phyloP scores from a whole-genome alignment of 2,888 invertebrate species.

The Lithosia quadra region DNA sequence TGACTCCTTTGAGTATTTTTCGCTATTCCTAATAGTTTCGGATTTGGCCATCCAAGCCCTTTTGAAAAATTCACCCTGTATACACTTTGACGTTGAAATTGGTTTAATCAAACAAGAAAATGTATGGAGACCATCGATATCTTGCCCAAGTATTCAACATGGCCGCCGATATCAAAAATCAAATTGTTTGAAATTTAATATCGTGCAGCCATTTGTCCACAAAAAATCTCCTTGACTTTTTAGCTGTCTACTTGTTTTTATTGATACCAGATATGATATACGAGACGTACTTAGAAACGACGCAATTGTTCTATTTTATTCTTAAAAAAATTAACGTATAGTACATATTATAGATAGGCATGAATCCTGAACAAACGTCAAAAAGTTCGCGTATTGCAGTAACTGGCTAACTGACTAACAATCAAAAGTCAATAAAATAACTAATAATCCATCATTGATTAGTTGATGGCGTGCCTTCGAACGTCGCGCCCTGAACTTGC shows the following conservation, averaged over 20 bases:
- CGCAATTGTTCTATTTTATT: background rate
- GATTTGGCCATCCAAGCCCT: no score
- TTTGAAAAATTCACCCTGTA: no score
- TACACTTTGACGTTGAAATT: background rate
- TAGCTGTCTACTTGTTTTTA: background rate
- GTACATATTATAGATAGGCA: no score
- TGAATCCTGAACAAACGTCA: no score
- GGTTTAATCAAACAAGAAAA: background rate
- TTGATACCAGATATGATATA: background rate
- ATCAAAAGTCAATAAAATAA: no score
- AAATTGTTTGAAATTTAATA: background rate
- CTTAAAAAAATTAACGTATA: background rate
- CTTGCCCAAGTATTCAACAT: background rate
- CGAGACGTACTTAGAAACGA: background rate
- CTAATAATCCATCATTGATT: no score
- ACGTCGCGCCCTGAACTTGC: no score
- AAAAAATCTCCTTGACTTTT: conserved; percentile 4
- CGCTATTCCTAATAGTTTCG: no score
- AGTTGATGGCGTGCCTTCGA: no score
- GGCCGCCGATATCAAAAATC: background rate
- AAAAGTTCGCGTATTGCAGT: no score
- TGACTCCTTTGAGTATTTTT: no score
- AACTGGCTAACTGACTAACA: no score
- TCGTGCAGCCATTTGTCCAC: background rate
- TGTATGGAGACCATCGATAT: background rate